phyloP scores from a whole-genome alignment of 2,888 invertebrate species.

The Trichogramma dendrolimi region DNA sequence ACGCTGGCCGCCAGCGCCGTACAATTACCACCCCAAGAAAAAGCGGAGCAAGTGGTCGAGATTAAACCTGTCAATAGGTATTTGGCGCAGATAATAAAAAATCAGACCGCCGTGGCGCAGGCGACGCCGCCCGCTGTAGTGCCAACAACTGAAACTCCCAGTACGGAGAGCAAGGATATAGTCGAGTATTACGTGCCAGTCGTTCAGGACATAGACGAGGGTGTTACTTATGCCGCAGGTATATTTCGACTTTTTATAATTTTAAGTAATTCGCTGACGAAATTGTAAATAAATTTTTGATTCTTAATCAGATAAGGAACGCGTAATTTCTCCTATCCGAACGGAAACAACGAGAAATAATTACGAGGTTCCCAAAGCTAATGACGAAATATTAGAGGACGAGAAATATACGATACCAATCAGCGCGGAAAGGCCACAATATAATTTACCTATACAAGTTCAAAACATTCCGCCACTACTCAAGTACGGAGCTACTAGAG shows the following conservation, averaged over 20 bases:
- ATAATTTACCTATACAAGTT: slow-evolving; percentile 12
- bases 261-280: neutral
- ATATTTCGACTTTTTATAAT: neutral
- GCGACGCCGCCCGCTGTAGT: neutral
- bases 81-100: neutral
- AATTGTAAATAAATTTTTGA: neutral
- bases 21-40: slow-evolving; percentile 1
- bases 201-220: slow-evolving; percentile 38
- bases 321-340: slow-evolving; percentile 24
- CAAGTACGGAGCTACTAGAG: slow-evolving; percentile 51
- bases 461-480: slow-evolving; percentile 34
- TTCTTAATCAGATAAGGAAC: slow-evolving; percentile 12
- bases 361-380: slow-evolving; percentile 5
- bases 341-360: slow-evolving; percentile 17
- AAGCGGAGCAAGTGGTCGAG: slow-evolving; percentile 13
- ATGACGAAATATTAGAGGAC: slow-evolving; percentile 36
- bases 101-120: neutral
- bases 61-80: slow-evolving; percentile 13
- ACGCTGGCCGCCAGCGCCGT: slow-evolving; percentile 1
- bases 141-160: neutral
- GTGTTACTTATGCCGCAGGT: neutral
- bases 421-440: slow-evolving; percentile 33
- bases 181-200: slow-evolving; percentile 42
- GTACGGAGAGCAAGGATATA: slow-evolving; percentile 32
- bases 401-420: slow-evolving; percentile 33